Evolutionary conservation across 2,888 invertebrate species (phyloP).

Genomic region (Metalampra italica): DNA sequence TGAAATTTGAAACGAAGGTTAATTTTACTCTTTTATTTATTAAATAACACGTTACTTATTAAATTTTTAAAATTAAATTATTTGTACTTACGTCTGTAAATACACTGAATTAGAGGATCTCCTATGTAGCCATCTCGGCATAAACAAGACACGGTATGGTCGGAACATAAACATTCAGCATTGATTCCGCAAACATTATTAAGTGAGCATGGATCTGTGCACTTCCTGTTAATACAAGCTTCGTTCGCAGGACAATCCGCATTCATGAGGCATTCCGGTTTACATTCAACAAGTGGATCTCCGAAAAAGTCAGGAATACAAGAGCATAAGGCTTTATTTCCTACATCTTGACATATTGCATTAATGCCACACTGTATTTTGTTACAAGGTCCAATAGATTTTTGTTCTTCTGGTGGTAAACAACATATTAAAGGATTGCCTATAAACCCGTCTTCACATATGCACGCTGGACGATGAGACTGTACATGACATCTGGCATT

Average conservation of each 20-base stretch:
- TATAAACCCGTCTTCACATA: conserved; percentile 83
- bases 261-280: conserved; percentile 89
- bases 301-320: conserved; percentile 87
- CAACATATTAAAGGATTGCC: conserved; percentile 90
- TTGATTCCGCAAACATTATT: conserved; percentile 87
- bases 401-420: conserved; percentile 77
- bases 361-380: conserved; percentile 89
- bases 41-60: conserved; percentile 5
- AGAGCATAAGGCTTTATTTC: conserved; percentile 85
- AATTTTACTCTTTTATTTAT: no score
- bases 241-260: conserved; percentile 87
- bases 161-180: conserved; percentile 87
- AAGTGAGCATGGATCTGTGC: conserved; percentile 84
- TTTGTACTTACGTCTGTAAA: conserved; percentile 68
- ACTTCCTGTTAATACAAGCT: conserved; percentile 87
- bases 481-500: conserved; percentile 86
- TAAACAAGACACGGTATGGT: conserved; percentile 90
- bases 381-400: conserved; percentile 81
- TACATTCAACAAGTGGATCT: conserved; percentile 87
- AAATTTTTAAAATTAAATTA: background rate
- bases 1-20: no score
- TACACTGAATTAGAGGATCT: conserved; percentile 88
- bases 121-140: conserved; percentile 89
- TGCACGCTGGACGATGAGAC: conserved; percentile 88
- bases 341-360: conserved; percentile 85